These are phyloP conservation scores for Octodonta nipae DNA, from an alignment of 2,888 invertebrate species.

Conservation along the genomic window DNA sequence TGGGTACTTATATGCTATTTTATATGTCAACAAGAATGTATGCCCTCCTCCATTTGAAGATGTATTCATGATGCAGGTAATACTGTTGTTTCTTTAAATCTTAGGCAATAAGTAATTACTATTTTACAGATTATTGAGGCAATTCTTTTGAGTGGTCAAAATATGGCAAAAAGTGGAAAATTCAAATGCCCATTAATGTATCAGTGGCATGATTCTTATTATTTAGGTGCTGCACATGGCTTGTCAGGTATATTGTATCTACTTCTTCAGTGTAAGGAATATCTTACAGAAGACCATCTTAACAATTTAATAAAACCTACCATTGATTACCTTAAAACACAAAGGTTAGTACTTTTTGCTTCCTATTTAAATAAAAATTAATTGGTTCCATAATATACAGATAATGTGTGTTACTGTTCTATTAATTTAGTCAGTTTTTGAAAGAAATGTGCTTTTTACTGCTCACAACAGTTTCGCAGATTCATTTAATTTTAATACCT, in stretches of 20 bases:
- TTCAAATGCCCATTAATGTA: slow-evolving; percentile 59
- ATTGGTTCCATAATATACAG: too few relatives aligned
- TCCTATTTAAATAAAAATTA: too few relatives aligned
- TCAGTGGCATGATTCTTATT: slow-evolving; percentile 75
- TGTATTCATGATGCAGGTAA: slow-evolving; percentile 45
- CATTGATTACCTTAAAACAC: slow-evolving; percentile 46
- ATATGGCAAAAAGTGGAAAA: slow-evolving; percentile 41
- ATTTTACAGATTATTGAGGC: slow-evolving; percentile 44
- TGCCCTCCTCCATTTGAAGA: slow-evolving; percentile 46
- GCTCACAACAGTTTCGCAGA: too few relatives aligned
- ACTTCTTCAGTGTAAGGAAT: slow-evolving; percentile 56
- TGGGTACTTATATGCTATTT: slow-evolving; percentile 67
- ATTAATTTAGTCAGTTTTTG: too few relatives aligned
- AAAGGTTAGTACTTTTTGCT: slow-evolving; percentile 35
- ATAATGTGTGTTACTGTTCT: too few relatives aligned
- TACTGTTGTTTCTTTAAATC: slow-evolving; percentile 1
- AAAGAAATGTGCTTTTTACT: too few relatives aligned
- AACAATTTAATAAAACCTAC: slow-evolving; percentile 48
- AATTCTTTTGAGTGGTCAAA: slow-evolving; percentile 51
- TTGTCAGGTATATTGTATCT: slow-evolving; percentile 71
- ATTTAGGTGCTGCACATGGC: slow-evolving; percentile 84
- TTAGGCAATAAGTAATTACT: slow-evolving; percentile 11
- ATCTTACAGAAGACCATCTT: slow-evolving; percentile 45
- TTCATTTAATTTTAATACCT: too few relatives aligned
- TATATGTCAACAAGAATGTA: slow-evolving; percentile 58